Base-by-base conservation (phyloP, 2,888 invertebrate species). In the Heliothis peltigera region DNA sequence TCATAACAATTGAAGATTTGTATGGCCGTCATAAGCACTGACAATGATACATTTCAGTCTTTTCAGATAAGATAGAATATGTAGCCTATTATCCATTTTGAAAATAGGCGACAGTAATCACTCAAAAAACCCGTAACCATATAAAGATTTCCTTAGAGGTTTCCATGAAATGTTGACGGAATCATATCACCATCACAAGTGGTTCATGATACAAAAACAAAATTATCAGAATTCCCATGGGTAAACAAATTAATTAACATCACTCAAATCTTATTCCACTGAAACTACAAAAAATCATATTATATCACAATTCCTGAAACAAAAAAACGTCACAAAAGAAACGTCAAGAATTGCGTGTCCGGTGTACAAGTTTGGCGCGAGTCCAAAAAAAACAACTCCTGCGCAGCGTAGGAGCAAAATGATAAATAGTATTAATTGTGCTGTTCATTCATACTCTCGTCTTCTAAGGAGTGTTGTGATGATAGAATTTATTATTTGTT, bases 271-370 rank as follows among this genome's bases (percentile, higher is more conserved):
- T 28, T 39, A 57, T 68, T 74, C 68, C 28, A 19, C 48, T 19
- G 10, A 44, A 69, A 44, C 7, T 10, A 25, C 12, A 4, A 15
- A 51, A 54, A 68, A 19, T 44, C 12, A 42, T 43, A 56, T 65
- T 58, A 65, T 73, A 66, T 77, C 63, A 66, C 32, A 64, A 65
- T 32, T 51, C 17, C 48, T 4, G 60, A 47, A 39, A 1, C 10
- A 68, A 10, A 68, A n/a, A 60, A 55, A 44, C 80, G 78, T 64
- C 61, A 71, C 43, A 35, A 77, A 80, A 77, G 67, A 54, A 39
- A 42, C 49, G 35, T 44, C 25, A 63, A 65, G 52, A 52, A 52
- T 15, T 10, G 49, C 19, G 18, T 42, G 32, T 70, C 44, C 70
- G 43, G 25, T 28, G 44, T 52, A 64, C 35, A 25, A 55, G 18